Percentiles rank a stretch among this genome's conserved stretches.
phyloP scores from a whole-genome alignment of 2,797 vertebrate species.

The Delichon dasypus region DNA sequence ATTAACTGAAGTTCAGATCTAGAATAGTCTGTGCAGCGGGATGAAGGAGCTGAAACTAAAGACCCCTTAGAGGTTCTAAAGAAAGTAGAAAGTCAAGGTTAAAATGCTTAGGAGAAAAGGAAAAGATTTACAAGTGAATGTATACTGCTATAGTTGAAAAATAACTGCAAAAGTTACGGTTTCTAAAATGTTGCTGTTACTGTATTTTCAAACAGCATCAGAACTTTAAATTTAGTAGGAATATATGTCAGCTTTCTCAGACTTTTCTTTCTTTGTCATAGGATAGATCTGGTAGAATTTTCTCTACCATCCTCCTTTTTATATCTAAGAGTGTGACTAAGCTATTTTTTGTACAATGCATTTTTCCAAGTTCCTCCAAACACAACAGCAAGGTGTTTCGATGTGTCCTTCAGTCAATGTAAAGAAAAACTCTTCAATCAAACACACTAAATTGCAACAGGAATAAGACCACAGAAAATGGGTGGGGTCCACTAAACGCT shows the following conservation, averaged over 20 bases:
- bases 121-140: not conserved
- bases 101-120: not conserved
- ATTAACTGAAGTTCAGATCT: not conserved
- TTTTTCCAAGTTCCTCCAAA: not conserved
- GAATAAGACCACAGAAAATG: not conserved
- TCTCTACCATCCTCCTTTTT: not conserved
- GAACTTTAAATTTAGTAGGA: not conserved
- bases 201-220: not conserved
- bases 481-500: not conserved
- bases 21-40: not conserved
- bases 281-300: not conserved
- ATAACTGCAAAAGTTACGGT: not conserved
- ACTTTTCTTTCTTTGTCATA: not conserved
- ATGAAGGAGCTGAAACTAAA: not conserved
- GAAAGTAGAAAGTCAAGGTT: not conserved
- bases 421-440: not conserved
- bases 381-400: not conserved
- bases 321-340: not conserved
- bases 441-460: not conserved
- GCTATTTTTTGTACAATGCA: not conserved
- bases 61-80: not conserved
- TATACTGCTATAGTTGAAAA: not conserved
- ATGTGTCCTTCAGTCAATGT: not conserved
- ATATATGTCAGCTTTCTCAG: not conserved
- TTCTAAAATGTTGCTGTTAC: not conserved